Percentiles rank a stretch among this genome's conserved stretches.
These are phyloP conservation scores for Riparia riparia DNA, from an alignment of 2,113 vertebrate species.

Conservation along the genomic window DNA sequence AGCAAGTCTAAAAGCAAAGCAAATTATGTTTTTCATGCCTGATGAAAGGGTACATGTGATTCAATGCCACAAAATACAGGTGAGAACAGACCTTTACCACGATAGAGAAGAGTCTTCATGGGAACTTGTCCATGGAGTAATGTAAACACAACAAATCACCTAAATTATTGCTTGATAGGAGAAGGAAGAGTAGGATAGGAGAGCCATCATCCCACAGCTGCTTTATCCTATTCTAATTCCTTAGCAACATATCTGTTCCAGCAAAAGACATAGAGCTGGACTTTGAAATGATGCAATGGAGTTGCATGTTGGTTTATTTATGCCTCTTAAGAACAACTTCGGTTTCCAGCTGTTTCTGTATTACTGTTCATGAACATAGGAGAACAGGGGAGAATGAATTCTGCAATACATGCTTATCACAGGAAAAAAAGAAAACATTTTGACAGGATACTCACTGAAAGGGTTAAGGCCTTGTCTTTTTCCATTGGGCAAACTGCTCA, in stretches of 20 bases:
- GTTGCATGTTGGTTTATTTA: not conserved
- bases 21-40: not conserved
- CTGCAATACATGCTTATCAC: not conserved
- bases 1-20: not conserved
- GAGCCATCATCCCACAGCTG: not conserved
- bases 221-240: not conserved
- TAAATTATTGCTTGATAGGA: not conserved
- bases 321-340: not conserved
- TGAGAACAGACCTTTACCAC: not conserved
- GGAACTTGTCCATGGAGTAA: not conserved
- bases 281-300: not conserved
- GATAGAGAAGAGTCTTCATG: not conserved
- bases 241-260: not conserved
- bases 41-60: not conserved
- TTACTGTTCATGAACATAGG: not conserved
- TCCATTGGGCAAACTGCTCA: conserved; percentile 83
- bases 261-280: not conserved
- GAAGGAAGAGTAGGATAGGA: not conserved
- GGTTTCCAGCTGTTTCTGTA: not conserved
- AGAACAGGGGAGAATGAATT: not conserved
- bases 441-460: conserved; percentile 87
- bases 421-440: conserved; percentile 14
- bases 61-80: not conserved
- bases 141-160: not conserved
- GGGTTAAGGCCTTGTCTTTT: conserved; percentile 90